Percentiles rank a stretch among this genome's conserved stretches.
Evolutionary conservation across 2,888 invertebrate species (phyloP).

Genomic region (Aspidapion aeneum): DNA sequence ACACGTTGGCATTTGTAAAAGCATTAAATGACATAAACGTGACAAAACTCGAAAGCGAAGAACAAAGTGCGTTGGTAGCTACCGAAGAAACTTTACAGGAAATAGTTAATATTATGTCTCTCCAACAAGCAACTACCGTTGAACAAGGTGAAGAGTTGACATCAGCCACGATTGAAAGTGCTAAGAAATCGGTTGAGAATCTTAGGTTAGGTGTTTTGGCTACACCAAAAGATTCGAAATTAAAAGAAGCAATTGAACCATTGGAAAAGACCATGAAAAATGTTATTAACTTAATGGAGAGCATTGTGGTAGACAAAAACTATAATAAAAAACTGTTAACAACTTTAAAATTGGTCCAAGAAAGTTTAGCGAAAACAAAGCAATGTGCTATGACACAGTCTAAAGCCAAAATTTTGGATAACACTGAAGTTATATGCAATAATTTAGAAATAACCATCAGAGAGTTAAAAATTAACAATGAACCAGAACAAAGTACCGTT

Average conservation of each 20-base stretch:
- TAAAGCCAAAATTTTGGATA: constrained; percentile 8
- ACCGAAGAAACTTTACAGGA: constrained; percentile 37
- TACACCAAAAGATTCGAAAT: constrained; percentile 37
- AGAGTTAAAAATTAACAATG: constrained; percentile 14
- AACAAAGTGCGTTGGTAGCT: constrained; percentile 36
- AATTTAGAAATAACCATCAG: constrained; percentile 17
- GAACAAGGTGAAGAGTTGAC: constrained; percentile 11
- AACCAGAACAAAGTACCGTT: constrained; percentile 18
- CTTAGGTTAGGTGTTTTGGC: constrained; percentile 40
- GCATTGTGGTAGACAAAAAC: constrained; percentile 33
- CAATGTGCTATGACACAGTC: constrained; percentile 15
- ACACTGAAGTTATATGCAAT: constrained; percentile 9
- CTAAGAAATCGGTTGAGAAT: constrained; percentile 42
- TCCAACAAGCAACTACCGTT: constrained; percentile 22
- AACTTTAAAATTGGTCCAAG: constrained; percentile 17
- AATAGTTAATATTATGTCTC: constrained; percentile 34
- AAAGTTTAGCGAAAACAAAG: constrained; percentile 19
- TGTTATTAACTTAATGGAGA: constrained; percentile 44
- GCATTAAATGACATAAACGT: constrained; percentile 18
- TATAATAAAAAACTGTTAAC: constrained; percentile 26
- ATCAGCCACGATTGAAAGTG: constrained; percentile 32
- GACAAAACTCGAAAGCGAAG: constrained; percentile 31
- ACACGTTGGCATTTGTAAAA: constrained; percentile 32
- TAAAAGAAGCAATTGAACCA: constrained; percentile 41
- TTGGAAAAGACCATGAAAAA: constrained; percentile 45